Conservation (phyloP, 2,113 vertebrate genomes). For the Chunga burmeisteri region DNA sequence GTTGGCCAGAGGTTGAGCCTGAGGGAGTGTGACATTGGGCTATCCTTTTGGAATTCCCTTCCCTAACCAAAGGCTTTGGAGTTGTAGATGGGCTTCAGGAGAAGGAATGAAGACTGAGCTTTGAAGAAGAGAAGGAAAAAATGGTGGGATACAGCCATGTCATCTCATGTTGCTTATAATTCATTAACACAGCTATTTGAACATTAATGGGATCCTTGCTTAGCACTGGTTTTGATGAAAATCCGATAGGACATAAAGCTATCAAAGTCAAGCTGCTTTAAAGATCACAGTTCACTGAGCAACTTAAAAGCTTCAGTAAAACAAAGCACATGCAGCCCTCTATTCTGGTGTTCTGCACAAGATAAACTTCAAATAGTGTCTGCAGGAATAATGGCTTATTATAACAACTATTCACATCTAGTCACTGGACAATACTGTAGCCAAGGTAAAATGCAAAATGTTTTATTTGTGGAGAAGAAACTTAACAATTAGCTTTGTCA, state of each 20-base stretch:
- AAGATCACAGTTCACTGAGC: slow-evolving; percentile 49
- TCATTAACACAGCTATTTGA: slow-evolving; percentile 10
- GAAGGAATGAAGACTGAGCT: background rate
- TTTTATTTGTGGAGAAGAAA: background rate
- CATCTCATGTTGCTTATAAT: background rate
- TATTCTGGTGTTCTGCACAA: background rate
- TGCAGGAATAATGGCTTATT: slow-evolving; percentile 27
- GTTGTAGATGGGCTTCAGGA: background rate
- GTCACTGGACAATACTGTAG: background rate
- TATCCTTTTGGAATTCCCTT: background rate
- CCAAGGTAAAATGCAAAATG: slow-evolving; percentile 12
- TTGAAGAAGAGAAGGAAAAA: background rate
- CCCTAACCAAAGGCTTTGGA: background rate
- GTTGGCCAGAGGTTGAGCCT: background rate
- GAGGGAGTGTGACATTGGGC: background rate
- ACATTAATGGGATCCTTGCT: background rate
- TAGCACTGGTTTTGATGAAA: slow-evolving; percentile 15
- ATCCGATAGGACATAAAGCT: slow-evolving; percentile 38
- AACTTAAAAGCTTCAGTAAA: slow-evolving; percentile 43
- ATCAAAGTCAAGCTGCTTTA: slow-evolving; percentile 37
- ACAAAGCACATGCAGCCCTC: slow-evolving; percentile 28
- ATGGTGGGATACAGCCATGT: background rate
- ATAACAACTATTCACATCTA: background rate
- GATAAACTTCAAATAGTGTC: background rate
- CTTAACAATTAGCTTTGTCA: slow-evolving; percentile 2